A percentile compares a stretch with the other conserved stretches of the same genome.
phyloP scores from a whole-genome alignment of 2,113 vertebrate species.

The Cardinalis cardinalis region DNA sequence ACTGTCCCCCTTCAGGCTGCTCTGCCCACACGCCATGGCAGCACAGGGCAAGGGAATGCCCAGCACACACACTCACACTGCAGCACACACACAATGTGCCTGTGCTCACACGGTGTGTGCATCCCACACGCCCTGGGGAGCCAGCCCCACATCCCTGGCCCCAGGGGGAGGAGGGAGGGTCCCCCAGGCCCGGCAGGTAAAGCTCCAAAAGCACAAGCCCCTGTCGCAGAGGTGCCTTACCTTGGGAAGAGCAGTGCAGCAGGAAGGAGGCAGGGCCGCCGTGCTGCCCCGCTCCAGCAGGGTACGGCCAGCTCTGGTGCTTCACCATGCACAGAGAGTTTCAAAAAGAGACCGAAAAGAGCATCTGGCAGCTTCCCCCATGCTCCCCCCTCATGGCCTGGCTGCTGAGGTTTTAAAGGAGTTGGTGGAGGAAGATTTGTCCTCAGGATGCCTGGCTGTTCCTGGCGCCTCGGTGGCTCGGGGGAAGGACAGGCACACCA shows the following conservation, averaged over 20 bases:
- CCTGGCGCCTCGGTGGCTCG: not conserved
- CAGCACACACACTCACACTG: no score
- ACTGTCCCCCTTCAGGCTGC: not conserved
- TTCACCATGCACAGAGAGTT: constrained; percentile 69
- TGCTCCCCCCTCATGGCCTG: not conserved
- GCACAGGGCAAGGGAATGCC: fast-evolving
- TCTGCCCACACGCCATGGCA: no score
- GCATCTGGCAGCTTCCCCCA: constrained; percentile 65
- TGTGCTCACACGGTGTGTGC: not conserved
- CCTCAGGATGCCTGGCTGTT: not conserved
- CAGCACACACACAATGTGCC: fast-evolving
- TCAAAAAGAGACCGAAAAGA: constrained; percentile 69
- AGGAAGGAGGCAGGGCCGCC: not conserved
- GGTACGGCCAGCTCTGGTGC: constrained; percentile 33
- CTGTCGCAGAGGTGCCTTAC: not conserved
- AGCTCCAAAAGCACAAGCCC: not conserved
- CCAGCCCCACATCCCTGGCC: fast-evolving
- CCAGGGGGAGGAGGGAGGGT: not conserved
- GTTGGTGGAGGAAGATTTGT: constrained; percentile 57
- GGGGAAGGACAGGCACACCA: not conserved
- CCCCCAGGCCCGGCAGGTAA: not conserved
- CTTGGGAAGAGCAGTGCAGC: not conserved
- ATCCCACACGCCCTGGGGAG: fast-evolving
- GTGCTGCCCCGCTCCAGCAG: not conserved
- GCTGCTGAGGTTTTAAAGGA: constrained; percentile 55